phyloP scores from a whole-genome alignment of 2,113 vertebrate genomes.

The Strigops habroptila region DNA sequence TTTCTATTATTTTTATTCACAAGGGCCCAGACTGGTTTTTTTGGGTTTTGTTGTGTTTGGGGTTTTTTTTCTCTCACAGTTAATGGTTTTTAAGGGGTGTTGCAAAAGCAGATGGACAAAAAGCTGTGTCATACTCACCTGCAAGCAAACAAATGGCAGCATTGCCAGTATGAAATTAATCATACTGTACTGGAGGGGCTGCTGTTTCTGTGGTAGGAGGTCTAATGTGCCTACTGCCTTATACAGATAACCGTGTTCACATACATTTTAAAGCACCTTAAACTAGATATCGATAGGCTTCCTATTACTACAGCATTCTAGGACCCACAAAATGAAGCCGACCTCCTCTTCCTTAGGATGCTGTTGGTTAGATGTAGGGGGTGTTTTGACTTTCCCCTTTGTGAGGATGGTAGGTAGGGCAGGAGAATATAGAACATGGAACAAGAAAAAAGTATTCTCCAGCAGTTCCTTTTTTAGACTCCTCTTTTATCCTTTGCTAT shows the following conservation, averaged over 20 bases:
- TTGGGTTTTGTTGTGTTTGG: neutral
- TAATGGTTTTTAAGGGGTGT: neutral
- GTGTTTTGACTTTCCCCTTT: neutral
- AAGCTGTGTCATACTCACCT: constrained; percentile 43
- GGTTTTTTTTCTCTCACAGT: neutral
- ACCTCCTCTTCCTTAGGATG: neutral
- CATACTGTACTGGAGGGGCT: neutral
- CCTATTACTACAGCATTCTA: neutral
- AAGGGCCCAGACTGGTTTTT: neutral
- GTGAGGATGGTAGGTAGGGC: constrained; percentile 17
- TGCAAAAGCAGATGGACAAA: constrained; percentile 45
- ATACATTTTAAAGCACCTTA: neutral
- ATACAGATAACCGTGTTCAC: neutral
- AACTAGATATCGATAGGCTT: neutral
- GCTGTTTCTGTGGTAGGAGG: neutral
- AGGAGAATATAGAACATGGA: constrained; percentile 1
- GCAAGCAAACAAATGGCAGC: constrained; percentile 30
- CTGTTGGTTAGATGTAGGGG: neutral
- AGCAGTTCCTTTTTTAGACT: constrained; percentile 49
- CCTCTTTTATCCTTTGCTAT: constrained; percentile 1
- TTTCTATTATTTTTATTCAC: neutral
- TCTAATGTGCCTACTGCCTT: neutral
- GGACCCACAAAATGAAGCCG: neutral
- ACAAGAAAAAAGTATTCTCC: neutral
- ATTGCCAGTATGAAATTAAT: constrained; percentile 30